Evolutionary conservation across 2,888 invertebrate species (phyloP), one percentile per base, ranked within the genome.

Genomic region (Erebia palarica): DNA sequence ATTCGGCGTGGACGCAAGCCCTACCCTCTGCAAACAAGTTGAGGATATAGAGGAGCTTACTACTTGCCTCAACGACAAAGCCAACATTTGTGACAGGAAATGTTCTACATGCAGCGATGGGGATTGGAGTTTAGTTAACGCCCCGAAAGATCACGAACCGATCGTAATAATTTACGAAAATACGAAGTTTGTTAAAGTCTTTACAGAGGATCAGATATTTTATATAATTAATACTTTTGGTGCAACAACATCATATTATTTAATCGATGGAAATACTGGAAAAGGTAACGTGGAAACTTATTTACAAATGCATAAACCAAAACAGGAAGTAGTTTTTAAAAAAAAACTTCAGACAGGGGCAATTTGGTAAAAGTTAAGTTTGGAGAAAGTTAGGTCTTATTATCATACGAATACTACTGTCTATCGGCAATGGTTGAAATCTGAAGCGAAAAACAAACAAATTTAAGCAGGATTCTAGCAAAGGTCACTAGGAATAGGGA

Each of bases 211-310:
- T 13, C 87, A 92, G 51, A 86, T 95, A 51, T 95, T 95, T 83
- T 80, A 86, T 36, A 78, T 94, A 42, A 86, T 95, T 21, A 75
- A 82, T 1, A 83, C 83, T 65, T 80, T 92, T 71, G 91, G 93
- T 0, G 77, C 86, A 10, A 86, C 91, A 68, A 89, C 5, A 36
- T 36, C 36, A 36, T 7, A 91, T 79, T 90, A 95, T 83, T 81
- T 96, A 47, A 92, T 96, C 0, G 96, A 95, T 75, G 96, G 96
- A 1, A 96, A 96, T 80, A 96, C 96, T 7, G 96, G 95, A 1
- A 95, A 95, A 88, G 97, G 97, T 96, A 21, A 85, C 72, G 66
- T 49, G 3, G 27, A 36, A 21, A 7, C 18, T 13, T 10, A 55
- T 9, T n/a, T 8, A 3, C 18, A 16, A 16, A 53, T 53, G 13